Evolutionary conservation across 2,888 invertebrate species (phyloP).

Genomic region (Cataglyphis cursor): DNA sequence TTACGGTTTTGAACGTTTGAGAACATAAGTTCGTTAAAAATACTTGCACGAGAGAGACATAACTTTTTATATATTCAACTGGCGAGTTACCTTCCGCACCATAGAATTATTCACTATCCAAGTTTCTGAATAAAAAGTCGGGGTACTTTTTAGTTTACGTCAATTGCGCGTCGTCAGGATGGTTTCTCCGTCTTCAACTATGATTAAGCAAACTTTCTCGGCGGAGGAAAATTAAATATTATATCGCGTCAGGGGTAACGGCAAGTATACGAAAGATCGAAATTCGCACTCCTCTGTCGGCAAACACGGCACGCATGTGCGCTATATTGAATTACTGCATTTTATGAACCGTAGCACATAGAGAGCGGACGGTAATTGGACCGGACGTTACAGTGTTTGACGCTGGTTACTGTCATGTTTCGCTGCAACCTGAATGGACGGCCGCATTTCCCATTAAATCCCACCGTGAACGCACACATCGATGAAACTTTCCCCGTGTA

Average conservation of each 20-base stretch:
- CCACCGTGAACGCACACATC: constrained; percentile 50
- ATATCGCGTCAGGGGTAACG: background rate
- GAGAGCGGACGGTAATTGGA: constrained; percentile 60
- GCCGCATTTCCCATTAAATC: constrained; percentile 69
- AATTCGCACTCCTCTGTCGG: constrained; percentile 30
- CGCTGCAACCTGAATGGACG: constrained; percentile 61
- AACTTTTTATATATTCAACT: background rate
- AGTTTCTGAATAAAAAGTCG: background rate
- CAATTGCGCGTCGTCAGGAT: no score
- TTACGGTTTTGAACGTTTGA: background rate
- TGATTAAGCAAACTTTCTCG: background rate
- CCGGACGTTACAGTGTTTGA: constrained; percentile 69
- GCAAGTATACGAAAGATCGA: background rate
- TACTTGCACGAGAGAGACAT: background rate
- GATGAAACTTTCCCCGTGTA: constrained; percentile 34
- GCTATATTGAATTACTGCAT: constrained; percentile 49
- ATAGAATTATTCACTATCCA: background rate
- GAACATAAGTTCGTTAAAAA: constrained; percentile 35
- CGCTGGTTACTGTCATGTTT: constrained; percentile 74
- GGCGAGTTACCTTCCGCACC: background rate
- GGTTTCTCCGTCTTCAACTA: background rate
- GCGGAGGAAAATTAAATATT: background rate
- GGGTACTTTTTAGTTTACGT: background rate
- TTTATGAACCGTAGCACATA: constrained; percentile 57
- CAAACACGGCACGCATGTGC: constrained; percentile 41